These are phyloP conservation scores for Colletes gigas DNA, from an alignment of 1,140 invertebrate genomes.

Conservation along the genomic window DNA sequence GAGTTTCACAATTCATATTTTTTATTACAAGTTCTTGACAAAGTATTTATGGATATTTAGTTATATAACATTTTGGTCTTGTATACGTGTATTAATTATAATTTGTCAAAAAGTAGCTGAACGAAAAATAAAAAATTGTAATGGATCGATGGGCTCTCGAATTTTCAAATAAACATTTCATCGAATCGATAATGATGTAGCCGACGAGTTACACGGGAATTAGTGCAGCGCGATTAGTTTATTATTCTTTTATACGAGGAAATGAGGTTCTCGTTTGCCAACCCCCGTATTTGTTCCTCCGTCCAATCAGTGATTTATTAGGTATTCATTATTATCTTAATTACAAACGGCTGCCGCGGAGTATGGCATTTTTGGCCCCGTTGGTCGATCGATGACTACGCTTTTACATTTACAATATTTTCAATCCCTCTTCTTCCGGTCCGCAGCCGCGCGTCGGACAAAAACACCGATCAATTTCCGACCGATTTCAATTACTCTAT, in stretches of 20 bases:
- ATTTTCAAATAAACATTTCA: slow-evolving; percentile 64
- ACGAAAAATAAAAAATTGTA: too few species aligned
- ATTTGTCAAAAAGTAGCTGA: too few species aligned
- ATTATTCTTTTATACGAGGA: slow-evolving; percentile 76
- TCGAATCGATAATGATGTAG: slow-evolving; percentile 59
- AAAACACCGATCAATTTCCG: slow-evolving; percentile 56
- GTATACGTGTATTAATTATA: too few species aligned
- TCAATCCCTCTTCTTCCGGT: background rate
- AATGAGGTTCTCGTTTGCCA: slow-evolving; percentile 70
- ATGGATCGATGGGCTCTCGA: background rate
- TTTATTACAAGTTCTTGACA: too few species aligned
- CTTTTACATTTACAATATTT: slow-evolving; percentile 61
- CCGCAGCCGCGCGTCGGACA: background rate
- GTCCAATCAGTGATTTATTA: slow-evolving; percentile 75
- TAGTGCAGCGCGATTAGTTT: slow-evolving; percentile 66
- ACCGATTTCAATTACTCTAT: slow-evolving; percentile 38
- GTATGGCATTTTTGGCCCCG: slow-evolving; percentile 17
- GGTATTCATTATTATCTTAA: slow-evolving; percentile 78
- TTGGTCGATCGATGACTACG: slow-evolving; percentile 49
- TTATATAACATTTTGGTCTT: too few species aligned
- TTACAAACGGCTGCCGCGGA: slow-evolving; percentile 58
- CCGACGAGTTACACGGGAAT: slow-evolving; percentile 58
- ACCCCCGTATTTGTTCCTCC: slow-evolving; percentile 63
- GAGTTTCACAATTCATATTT: too few species aligned
- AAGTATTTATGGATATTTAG: too few species aligned